A percentile compares a stretch with the other conserved stretches of the same genome.
Conservation (phyloP, 2,797 vertebrate species). For the Helarctos malayanus region DNA sequence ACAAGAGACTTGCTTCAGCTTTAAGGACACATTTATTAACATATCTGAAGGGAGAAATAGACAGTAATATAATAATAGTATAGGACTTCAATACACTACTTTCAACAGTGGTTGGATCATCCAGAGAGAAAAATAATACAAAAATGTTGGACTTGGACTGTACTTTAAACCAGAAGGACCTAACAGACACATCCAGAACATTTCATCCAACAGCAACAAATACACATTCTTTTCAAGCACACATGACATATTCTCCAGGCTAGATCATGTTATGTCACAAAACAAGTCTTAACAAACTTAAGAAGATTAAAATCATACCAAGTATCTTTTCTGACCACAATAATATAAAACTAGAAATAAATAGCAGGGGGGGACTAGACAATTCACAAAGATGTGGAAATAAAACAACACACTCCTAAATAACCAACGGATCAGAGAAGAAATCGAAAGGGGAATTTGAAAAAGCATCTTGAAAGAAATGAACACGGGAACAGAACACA, state of each 20-base stretch:
- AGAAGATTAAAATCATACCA: background rate
- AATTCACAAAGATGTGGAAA: background rate
- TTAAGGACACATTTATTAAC: background rate
- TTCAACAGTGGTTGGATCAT: background rate
- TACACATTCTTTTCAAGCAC: background rate
- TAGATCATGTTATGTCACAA: background rate
- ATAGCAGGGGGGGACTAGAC: background rate
- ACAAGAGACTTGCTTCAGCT: background rate
- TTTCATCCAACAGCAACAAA: background rate
- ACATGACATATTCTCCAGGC: background rate
- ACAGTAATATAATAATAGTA: background rate
- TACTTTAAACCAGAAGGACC: background rate
- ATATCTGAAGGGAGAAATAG: background rate
- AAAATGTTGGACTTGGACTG: background rate
- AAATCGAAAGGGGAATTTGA: background rate
- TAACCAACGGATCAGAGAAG: background rate
- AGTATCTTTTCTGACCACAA: background rate
- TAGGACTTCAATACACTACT: background rate
- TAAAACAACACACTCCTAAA: background rate
- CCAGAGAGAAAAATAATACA: background rate
- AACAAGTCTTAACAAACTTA: conserved; percentile 9
- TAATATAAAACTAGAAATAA: background rate
- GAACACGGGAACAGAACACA: background rate
- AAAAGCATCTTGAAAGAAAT: background rate
- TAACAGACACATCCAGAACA: background rate